Percentiles rank a stretch among this genome's conserved stretches.
Evolutionary conservation across 2,797 vertebrate species (phyloP).

Genomic region (Oryzias dopingdopingensis): DNA sequence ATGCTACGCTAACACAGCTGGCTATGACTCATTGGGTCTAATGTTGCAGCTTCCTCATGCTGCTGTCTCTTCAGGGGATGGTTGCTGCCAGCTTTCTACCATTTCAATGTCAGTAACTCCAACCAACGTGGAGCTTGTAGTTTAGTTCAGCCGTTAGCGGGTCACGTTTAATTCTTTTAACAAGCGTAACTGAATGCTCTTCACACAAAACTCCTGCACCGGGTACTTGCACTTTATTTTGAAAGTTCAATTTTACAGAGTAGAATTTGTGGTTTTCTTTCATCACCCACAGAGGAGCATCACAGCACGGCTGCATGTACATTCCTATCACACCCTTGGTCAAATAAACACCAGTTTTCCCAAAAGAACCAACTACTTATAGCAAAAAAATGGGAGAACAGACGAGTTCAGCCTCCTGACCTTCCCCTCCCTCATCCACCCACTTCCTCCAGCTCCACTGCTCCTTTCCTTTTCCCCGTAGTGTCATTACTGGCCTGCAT

Average conservation of each 20-base stretch:
- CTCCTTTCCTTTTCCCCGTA: not conserved
- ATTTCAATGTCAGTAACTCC: slow-evolving; percentile 24
- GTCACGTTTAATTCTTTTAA: slow-evolving; percentile 5
- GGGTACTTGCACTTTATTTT: no score
- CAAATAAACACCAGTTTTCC: slow-evolving; percentile 53
- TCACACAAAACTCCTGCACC: not conserved
- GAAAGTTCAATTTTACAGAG: not conserved
- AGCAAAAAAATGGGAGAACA: slow-evolving; percentile 41
- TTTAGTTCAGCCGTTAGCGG: slow-evolving; percentile 7
- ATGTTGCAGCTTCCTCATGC: slow-evolving; percentile 47
- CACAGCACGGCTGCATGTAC: slow-evolving; percentile 51
- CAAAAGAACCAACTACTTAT: slow-evolving; percentile 42
- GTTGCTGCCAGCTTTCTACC: slow-evolving; percentile 35
- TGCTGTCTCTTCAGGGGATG: slow-evolving; percentile 50
- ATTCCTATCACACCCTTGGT: slow-evolving; percentile 52
- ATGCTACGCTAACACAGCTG: slow-evolving; percentile 59
- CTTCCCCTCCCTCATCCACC: slow-evolving; percentile 22
- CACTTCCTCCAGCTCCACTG: slow-evolving; percentile 17
- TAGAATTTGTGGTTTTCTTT: slow-evolving; percentile 32
- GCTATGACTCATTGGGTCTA: slow-evolving; percentile 58
- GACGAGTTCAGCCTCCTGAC: slow-evolving; percentile 28
- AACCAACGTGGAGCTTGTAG: not conserved
- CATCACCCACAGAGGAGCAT: slow-evolving; percentile 8
- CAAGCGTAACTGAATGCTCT: slow-evolving; percentile 9
- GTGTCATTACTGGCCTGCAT: slow-evolving; percentile 35